A percentile compares a stretch with the other conserved stretches of the same genome.
phyloP scores from a whole-genome alignment of 1,140 invertebrate genomes.

The Diorhabda carinulata region DNA sequence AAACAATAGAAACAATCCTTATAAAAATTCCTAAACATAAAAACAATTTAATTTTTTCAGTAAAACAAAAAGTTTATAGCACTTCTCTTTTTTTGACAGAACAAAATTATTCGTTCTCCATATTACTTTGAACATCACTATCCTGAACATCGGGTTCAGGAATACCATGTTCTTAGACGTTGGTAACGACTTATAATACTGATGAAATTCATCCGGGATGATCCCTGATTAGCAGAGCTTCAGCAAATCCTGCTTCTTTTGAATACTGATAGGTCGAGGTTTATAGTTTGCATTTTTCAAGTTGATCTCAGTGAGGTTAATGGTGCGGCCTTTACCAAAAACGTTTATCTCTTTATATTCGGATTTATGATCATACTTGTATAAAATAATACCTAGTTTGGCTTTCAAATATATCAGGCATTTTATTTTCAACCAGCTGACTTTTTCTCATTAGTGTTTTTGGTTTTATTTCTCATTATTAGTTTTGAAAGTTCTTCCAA shows the following conservation, averaged over 20 bases:
- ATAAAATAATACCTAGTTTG: conserved; percentile 19
- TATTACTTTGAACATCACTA: too few relatives aligned
- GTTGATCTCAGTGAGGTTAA: too few relatives aligned
- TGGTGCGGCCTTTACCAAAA: not conserved
- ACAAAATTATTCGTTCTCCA: too few relatives aligned
- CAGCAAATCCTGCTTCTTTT: not conserved
- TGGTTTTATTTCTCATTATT: not conserved
- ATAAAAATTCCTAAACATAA: too few relatives aligned
- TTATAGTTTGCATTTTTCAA: not conserved
- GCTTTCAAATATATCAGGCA: conserved; percentile 18
- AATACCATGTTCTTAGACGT: too few relatives aligned
- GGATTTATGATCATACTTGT: conserved; percentile 17
- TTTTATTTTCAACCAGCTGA: conserved; percentile 23
- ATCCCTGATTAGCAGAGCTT: not conserved
- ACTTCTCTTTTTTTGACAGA: too few relatives aligned
- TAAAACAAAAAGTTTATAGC: too few relatives aligned
- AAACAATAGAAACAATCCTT: too few relatives aligned
- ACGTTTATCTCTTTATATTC: conserved; percentile 8
- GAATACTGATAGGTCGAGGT: not conserved
- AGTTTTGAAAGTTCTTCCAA: not conserved
- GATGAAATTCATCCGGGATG: too few relatives aligned
- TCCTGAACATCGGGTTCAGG: too few relatives aligned
- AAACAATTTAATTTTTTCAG: too few relatives aligned
- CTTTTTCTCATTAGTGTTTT: not conserved
- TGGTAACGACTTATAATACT: too few relatives aligned